phyloP scores from a whole-genome alignment of 2,888 invertebrate genomes.

The Drosophila tanythrix region DNA sequence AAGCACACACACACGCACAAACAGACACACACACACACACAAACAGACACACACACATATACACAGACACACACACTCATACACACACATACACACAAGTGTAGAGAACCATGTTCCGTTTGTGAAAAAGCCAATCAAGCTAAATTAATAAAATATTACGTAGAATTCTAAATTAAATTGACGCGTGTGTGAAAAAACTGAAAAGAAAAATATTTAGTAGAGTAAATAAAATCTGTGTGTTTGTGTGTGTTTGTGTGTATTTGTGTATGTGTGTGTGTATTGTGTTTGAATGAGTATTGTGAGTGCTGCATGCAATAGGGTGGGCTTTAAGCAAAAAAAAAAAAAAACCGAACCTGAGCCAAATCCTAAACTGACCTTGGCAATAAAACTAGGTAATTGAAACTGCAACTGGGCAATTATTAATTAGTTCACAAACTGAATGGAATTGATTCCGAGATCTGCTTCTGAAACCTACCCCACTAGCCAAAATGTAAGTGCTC shows the following conservation, averaged over 20 bases:
- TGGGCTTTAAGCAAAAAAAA: not conserved
- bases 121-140: slow-evolving; percentile 79
- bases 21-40: no score
- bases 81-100: slow-evolving; percentile 1
- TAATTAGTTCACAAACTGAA: not conserved
- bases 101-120: slow-evolving; percentile 49
- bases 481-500: not conserved
- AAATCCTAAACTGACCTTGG: not conserved
- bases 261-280: not conserved
- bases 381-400: not conserved
- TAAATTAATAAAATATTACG: slow-evolving; percentile 80
- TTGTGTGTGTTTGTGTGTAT: not conserved
- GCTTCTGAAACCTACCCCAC: not conserved
- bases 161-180: slow-evolving; percentile 79
- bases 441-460: not conserved
- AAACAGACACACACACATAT: not conserved
- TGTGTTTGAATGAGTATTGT: slow-evolving; percentile 1
- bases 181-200: slow-evolving; percentile 71
- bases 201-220: slow-evolving; percentile 15
- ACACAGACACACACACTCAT: not conserved
- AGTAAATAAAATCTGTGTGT: slow-evolving; percentile 20
- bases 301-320: not conserved
- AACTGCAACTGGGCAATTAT: not conserved
- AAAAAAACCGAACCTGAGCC: not conserved
- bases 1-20: not conserved